Conservation (phyloP, 2,888 invertebrate genomes). For the Lycia hirtaria region DNA sequence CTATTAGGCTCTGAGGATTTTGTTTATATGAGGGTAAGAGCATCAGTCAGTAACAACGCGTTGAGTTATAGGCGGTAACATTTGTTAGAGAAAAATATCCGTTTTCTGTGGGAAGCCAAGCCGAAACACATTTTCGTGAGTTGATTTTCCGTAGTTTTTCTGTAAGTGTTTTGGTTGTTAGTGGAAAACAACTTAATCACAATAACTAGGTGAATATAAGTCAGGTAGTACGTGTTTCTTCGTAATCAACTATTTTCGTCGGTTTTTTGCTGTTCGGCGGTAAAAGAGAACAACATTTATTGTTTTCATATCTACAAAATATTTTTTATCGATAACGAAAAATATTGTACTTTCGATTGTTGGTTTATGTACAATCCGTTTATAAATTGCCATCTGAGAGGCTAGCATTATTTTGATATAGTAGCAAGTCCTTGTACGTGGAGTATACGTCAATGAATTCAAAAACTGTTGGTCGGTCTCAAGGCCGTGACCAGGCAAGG, state of each 20-base stretch:
- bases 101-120: conserved; percentile 19
- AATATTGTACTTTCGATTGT: too few species aligned
- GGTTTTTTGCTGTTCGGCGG: background rate
- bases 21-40: conserved; percentile 32
- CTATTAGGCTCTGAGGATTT: conserved; percentile 21
- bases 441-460: too few species aligned
- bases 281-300: background rate
- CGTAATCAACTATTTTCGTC: conserved; percentile 1
- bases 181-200: conserved; percentile 23
- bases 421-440: too few species aligned
- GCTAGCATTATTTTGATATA: too few species aligned
- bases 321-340: too few species aligned
- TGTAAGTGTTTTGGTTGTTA: conserved; percentile 24
- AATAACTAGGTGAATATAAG: conserved; percentile 8
- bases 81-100: conserved; percentile 27
- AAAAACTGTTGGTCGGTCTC: too few species aligned
- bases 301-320: too few species aligned
- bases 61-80: conserved; percentile 29
- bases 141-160: conserved; percentile 34
- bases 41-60: conserved; percentile 30
- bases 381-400: too few species aligned
- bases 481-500: too few species aligned
- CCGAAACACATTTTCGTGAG: conserved; percentile 32
- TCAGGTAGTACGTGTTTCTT: conserved; percentile 4
- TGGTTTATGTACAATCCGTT: too few species aligned